Base-by-base conservation (phyloP, 2,797 vertebrate species). In the Semotilus atromaculatus region DNA sequence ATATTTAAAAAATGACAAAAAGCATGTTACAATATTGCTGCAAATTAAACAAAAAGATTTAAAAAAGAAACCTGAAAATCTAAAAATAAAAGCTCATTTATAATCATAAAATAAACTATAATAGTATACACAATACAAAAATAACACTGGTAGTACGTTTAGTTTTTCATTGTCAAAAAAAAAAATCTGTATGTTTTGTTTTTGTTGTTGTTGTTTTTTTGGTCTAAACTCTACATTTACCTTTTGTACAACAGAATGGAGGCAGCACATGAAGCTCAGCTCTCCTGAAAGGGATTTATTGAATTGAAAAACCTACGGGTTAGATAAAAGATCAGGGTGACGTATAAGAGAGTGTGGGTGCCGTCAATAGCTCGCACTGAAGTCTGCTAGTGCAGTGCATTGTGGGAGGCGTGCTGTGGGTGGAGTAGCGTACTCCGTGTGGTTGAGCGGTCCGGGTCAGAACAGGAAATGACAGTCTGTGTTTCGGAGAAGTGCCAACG, bases 311-410 rank as follows among this genome's bases (percentile, higher is more conserved):
- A 43, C 34, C 36, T 55, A n/a, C 36, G 51, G 36, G 80, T 71
- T 60, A 31, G 34, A 60, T 60, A 29, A 55, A 70, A 40, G 64
- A 19, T 60, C 67, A 29, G 67, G 34, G 34, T 8, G 1, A 55
- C 0, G 10, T 58, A 55, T 34, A 55, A 70, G 40, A 48, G 34
- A 26, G 45, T 53, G 79, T 81, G 34, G 36, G 66, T 55, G 45
- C 45, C 7, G n/a, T 55, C 79, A 70, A 38, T 38, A 70, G 66
- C 31, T 26, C 29, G 14, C 66, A 55, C 29, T 38, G 16, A 26
- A 74, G 45, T 53, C 45, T 74, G 72, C 45, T 53, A 29, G 72
- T 34, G 68, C 40, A 29, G 70, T 72, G 72, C 72, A 74, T 23
- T 74, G 72, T 74, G 72, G 29, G 72, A 51, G 45, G 72, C 21